Conservation (phyloP, 2,797 vertebrate genomes). For the Gila robusta region DNA sequence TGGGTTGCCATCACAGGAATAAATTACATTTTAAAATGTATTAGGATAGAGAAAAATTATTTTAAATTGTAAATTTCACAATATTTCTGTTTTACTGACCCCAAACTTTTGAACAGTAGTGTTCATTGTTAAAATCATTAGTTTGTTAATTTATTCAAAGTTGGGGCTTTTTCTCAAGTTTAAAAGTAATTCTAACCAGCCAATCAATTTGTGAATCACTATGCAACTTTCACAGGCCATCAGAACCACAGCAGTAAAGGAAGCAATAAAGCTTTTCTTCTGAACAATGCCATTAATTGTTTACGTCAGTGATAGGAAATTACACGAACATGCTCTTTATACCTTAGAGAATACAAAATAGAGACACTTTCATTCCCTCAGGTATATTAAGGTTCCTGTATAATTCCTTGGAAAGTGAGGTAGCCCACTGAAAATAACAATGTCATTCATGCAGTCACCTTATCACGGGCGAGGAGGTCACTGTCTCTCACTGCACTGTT, state of each 20-base stretch:
- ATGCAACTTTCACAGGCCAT: neutral
- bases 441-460: conserved; percentile 12
- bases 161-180: neutral
- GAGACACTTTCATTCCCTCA: neutral
- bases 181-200: neutral
- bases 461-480: conserved; percentile 10
- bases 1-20: neutral
- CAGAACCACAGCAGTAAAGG: neutral
- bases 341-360: neutral
- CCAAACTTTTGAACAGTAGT: neutral
- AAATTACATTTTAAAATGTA: neutral
- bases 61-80: neutral
- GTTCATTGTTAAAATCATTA: neutral
- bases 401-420: conserved; percentile 2
- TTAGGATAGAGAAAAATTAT: neutral
- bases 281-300: neutral
- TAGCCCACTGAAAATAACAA: conserved; percentile 3
- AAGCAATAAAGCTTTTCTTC: neutral
- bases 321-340: neutral
- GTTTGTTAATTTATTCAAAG: neutral
- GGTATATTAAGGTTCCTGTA: neutral
- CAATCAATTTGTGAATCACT: neutral
- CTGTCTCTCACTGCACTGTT: conserved; percentile 15
- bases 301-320: neutral
- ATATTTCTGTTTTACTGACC: neutral